These are phyloP conservation scores for Phalacrocorax carbo DNA, from an alignment of 2,113 vertebrate genomes.

Conservation along the genomic window DNA sequence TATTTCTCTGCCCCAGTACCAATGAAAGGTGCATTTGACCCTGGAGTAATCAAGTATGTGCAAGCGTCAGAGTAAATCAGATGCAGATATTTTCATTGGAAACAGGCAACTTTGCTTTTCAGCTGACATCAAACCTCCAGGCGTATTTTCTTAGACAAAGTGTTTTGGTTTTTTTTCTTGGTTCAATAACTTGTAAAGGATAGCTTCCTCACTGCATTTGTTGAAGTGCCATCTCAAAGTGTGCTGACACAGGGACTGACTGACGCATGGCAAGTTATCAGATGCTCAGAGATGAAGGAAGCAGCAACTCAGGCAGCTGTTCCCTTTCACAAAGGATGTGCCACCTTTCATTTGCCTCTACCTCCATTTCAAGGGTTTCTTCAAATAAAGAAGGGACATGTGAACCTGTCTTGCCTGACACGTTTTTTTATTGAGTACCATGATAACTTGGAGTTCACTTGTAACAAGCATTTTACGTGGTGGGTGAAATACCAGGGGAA, in stretches of 20 bases:
- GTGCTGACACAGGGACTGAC: slow-evolving; percentile 35
- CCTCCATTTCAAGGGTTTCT: slow-evolving; percentile 48
- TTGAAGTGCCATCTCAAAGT: slow-evolving; percentile 33
- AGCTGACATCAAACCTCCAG: slow-evolving; percentile 4
- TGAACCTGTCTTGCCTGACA: slow-evolving; percentile 35
- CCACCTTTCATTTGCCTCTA: slow-evolving; percentile 48
- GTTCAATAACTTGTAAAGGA: slow-evolving; percentile 58
- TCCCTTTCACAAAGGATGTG: slow-evolving; percentile 54
- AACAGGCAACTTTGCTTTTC: background rate
- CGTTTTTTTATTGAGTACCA: slow-evolving; percentile 6
- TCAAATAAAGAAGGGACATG: slow-evolving; percentile 16
- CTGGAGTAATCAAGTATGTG: background rate
- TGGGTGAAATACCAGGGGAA: slow-evolving; percentile 33
- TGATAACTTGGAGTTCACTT: slow-evolving; percentile 46
- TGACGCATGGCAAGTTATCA: slow-evolving; percentile 36
- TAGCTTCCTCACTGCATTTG: slow-evolving; percentile 43
- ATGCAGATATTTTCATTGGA: background rate
- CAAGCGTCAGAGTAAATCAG: background rate
- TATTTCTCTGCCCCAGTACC: background rate
- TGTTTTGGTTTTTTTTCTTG: background rate
- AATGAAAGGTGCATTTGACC: background rate
- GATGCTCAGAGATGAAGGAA: slow-evolving; percentile 58
- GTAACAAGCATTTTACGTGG: slow-evolving; percentile 30
- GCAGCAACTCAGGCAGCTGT: slow-evolving; percentile 28
- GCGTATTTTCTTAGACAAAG: background rate